A percentile compares a stretch with the other conserved stretches of the same genome.
These are phyloP conservation scores for Drosophila eohydei DNA, from an alignment of 2,888 invertebrate genomes.

Conservation along the genomic window DNA sequence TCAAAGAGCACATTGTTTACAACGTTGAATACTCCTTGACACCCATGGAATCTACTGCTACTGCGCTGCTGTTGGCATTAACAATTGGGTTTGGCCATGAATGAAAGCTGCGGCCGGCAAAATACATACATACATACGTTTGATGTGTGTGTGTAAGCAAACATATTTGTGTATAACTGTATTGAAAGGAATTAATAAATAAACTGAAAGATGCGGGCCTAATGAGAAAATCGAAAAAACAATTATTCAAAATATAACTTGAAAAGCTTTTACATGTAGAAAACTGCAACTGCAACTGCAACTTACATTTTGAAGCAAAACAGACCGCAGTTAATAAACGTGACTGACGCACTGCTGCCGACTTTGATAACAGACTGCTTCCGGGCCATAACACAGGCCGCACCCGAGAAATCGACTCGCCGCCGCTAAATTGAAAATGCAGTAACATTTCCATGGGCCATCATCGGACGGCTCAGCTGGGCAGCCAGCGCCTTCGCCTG, in stretches of 20 bases:
- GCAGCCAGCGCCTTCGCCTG: constrained; percentile 35
- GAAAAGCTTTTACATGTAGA: background rate
- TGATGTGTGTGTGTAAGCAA: background rate
- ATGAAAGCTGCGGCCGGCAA: constrained; percentile 70
- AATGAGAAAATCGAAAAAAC: background rate
- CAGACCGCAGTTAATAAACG: background rate
- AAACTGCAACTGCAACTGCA: background rate
- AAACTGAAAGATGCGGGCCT: constrained; percentile 4
- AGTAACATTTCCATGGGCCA: constrained; percentile 16
- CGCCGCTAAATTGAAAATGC: constrained; percentile 23
- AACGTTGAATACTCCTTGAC: constrained; percentile 18
- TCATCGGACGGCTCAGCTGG: constrained; percentile 26
- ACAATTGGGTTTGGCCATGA: constrained; percentile 60
- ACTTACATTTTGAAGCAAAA: background rate
- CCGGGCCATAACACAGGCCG: constrained; percentile 53
- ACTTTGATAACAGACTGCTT: constrained; percentile 16
- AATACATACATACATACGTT: constrained; percentile 2
- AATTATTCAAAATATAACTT: background rate
- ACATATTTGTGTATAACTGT: background rate
- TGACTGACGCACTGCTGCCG: background rate
- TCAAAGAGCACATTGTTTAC: constrained; percentile 76
- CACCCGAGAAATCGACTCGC: constrained; percentile 53
- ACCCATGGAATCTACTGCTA: background rate
- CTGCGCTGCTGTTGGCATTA: constrained; percentile 4
- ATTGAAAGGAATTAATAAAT: background rate